These are phyloP conservation scores for Myoxocephalus aenaeus DNA, from an alignment of 2,797 vertebrate genomes.

Conservation along the genomic window DNA sequence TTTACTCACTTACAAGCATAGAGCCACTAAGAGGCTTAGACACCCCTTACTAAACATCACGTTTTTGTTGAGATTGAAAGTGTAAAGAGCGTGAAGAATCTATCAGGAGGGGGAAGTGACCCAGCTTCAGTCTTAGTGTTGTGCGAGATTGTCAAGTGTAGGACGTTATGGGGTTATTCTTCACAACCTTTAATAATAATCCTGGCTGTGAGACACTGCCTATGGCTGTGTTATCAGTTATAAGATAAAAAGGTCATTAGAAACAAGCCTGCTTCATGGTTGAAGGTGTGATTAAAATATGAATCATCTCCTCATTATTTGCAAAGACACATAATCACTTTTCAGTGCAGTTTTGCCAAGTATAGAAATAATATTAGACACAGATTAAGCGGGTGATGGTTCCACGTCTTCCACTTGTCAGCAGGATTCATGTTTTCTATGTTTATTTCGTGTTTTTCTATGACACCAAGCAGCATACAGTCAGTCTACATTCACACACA, in stretches of 20 bases:
- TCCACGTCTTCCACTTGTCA: constrained; percentile 25
- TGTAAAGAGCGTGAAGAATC: constrained; percentile 30
- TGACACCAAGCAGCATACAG: constrained; percentile 42
- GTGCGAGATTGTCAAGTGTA: constrained; percentile 24
- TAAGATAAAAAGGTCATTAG: constrained; percentile 40
- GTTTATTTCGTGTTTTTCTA: constrained; percentile 46
- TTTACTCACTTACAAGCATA: constrained; percentile 64
- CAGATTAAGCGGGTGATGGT: constrained; percentile 33
- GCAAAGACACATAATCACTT: constrained; percentile 44
- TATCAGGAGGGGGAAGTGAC: constrained; percentile 36
- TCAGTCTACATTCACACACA: constrained; percentile 35
- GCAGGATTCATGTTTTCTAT: constrained; percentile 44
- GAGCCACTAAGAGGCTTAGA: constrained; percentile 67
- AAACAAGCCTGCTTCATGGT: constrained; percentile 23
- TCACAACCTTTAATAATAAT: constrained; percentile 59
- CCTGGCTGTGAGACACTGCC: constrained; percentile 20
- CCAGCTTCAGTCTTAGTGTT: constrained; percentile 30
- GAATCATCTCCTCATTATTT: constrained; percentile 54
- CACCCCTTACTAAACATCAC: constrained; percentile 53
- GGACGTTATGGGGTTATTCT: constrained; percentile 32
- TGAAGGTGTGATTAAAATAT: constrained; percentile 48
- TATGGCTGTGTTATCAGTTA: constrained; percentile 28
- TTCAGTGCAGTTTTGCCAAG: constrained; percentile 23
- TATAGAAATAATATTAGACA: constrained; percentile 46
- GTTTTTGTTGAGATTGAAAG: constrained; percentile 47